Evolutionary conservation across 2,888 invertebrate species (phyloP).

Genomic region (Ornithoptera alexandrae): DNA sequence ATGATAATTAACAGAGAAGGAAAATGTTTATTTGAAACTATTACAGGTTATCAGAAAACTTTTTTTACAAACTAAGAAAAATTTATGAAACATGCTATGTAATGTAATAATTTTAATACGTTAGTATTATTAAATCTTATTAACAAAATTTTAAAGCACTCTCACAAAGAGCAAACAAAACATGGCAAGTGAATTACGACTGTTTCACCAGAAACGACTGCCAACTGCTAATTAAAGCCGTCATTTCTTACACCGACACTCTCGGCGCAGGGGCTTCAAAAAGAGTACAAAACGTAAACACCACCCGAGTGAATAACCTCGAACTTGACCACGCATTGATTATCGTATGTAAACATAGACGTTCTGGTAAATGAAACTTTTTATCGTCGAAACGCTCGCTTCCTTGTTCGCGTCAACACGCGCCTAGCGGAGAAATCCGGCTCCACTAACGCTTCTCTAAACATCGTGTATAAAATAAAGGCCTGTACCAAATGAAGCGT

Average conservation of each 20-base stretch:
- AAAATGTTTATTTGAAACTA: no score
- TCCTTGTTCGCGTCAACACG: slow-evolving; percentile 58
- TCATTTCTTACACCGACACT: slow-evolving; percentile 10
- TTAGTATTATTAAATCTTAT: neutral
- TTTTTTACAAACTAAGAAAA: no score
- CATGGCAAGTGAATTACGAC: slow-evolving; percentile 14
- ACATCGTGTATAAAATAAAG: slow-evolving; percentile 34
- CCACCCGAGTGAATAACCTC: slow-evolving; percentile 60
- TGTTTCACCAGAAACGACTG: slow-evolving; percentile 22
- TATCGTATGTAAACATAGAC: slow-evolving; percentile 63
- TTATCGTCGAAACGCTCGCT: slow-evolving; percentile 58
- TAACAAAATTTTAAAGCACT: neutral
- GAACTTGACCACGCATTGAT: slow-evolving; percentile 68
- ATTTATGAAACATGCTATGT: no score
- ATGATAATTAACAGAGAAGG: no score
- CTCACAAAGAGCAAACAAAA: slow-evolving; percentile 2
- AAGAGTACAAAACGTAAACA: slow-evolving; percentile 7
- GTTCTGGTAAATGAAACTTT: slow-evolving; percentile 61
- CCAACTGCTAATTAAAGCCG: slow-evolving; percentile 21
- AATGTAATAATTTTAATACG: neutral
- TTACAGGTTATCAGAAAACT: no score
- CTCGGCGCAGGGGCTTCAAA: slow-evolving; percentile 12
- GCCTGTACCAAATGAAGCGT: slow-evolving; percentile 3
- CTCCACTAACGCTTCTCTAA: slow-evolving; percentile 40
- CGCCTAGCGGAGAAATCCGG: slow-evolving; percentile 58